Conservation (phyloP, 2,113 vertebrate genomes). For the Donacobius atricapilla region DNA sequence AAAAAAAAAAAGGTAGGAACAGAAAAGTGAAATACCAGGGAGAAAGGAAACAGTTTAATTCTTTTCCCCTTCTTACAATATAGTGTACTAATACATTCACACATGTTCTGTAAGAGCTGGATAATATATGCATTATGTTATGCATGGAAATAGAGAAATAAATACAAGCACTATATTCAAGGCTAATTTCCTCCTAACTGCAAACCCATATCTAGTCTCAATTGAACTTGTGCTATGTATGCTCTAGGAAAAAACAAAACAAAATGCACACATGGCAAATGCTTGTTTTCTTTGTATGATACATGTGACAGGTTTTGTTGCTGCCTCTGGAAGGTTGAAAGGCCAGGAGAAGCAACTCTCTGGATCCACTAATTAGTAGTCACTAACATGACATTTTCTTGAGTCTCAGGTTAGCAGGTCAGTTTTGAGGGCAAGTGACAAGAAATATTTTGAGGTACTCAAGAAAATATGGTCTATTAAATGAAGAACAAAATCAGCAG, state of each 20-base stretch:
- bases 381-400: constrained; percentile 75
- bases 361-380: constrained; percentile 84
- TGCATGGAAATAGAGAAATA: neutral
- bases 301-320: constrained; percentile 72
- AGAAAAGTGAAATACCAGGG: neutral
- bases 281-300: constrained; percentile 74
- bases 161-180: neutral
- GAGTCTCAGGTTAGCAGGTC: constrained; percentile 78
- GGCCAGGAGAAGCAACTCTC: constrained; percentile 71
- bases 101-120: neutral
- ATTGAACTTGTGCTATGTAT: constrained; percentile 17
- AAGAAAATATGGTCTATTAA: constrained; percentile 27
- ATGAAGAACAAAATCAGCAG: neutral
- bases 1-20: neutral
- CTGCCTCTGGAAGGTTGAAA: constrained; percentile 69
- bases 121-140: neutral
- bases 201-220: constrained; percentile 63
- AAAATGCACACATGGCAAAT: neutral
- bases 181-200: constrained; percentile 69
- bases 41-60: neutral
- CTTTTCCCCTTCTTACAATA: neutral
- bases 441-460: constrained; percentile 57
- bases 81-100: neutral
- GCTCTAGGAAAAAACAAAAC: neutral
- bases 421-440: constrained; percentile 67